These are phyloP conservation scores for Thymelicus sylvestris DNA, from an alignment of 2,888 invertebrate species.

Conservation along the genomic window DNA sequence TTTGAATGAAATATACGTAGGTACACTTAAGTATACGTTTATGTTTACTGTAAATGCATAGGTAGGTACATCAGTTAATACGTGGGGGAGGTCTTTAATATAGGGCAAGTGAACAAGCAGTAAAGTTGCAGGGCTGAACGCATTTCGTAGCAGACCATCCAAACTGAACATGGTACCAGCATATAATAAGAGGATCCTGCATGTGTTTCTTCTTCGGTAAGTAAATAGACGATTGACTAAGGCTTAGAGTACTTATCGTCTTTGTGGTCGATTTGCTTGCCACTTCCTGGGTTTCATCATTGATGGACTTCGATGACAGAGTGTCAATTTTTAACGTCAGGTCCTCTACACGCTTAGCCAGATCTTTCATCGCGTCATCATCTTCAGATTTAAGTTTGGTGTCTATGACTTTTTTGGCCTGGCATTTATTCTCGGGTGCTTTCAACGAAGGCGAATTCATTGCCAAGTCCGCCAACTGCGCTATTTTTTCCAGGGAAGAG, in stretches of 20 bases:
- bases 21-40: no score
- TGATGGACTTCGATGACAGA: neutral
- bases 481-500: constrained; percentile 16
- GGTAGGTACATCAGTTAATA: neutral
- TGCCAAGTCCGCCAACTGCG: constrained; percentile 20
- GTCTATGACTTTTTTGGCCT: neutral
- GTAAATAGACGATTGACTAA: neutral
- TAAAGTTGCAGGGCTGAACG: constrained; percentile 16
- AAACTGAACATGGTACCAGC: constrained; percentile 23
- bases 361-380: neutral
- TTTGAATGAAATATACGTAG: no score
- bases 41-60: no score
- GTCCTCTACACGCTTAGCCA: constrained; percentile 3
- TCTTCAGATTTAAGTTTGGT: neutral
- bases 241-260: constrained; percentile 2
- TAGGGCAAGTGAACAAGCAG: neutral
- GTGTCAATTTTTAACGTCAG: neutral
- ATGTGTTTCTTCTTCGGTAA: neutral
- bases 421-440: neutral
- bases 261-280: neutral
- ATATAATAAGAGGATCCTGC: neutral
- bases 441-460: constrained; percentile 17
- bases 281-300: neutral
- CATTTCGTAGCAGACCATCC: constrained; percentile 2
- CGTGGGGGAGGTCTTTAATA: no score